Evolutionary conservation across 2,888 invertebrate species (phyloP), one percentile per base, ranked within the genome.

Genomic region (Neoascia interrupta): DNA sequence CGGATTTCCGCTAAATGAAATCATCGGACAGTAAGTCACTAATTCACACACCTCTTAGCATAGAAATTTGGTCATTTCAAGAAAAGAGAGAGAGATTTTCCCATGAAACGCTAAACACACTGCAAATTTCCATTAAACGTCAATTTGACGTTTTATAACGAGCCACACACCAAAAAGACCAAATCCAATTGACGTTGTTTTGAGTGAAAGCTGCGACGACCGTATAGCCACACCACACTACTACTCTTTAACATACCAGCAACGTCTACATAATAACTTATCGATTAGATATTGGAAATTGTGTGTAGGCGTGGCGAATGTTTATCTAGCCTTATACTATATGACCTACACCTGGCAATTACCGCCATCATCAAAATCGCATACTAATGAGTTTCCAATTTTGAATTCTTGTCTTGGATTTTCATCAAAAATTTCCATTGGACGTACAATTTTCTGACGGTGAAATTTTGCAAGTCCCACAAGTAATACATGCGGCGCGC

Each of bases 311-410:
- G 73, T 56, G 66, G 56, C 31, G 31, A 47, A 54, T 73, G 61
- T 53, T 54, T 56, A 60, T 47, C 34, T 66, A 19, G 10, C 13
- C 34, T 31, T 6, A 31, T 26, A 26, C 13, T n/a, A 41, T 45
- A 47, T 73, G 60, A 68, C 73, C 73, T 61, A 66, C 28, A 79
- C 60, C 41, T 31, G 41, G 49, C 53, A 72, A 72, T 72, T 60
- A 64, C 60, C n/a, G n/a, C n/a, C 72, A 53, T 34, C 15, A 41
- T 10, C 53, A 39, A 72, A n/a, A 53, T 18, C 15, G 70, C 70
- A 76, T 61, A 66, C 66, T 61, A 68, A 61, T 72, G 43, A 73
- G 66, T 39, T 23, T 53, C 37, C 5, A 28, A 26, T 26, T n/a
- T 3, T 4, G 49, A 54, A 61, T 63, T 63, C 37, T 56, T 34